These are phyloP conservation scores for Corythornis cristatus DNA, from an alignment of 2,113 vertebrate genomes.

Conservation along the genomic window DNA sequence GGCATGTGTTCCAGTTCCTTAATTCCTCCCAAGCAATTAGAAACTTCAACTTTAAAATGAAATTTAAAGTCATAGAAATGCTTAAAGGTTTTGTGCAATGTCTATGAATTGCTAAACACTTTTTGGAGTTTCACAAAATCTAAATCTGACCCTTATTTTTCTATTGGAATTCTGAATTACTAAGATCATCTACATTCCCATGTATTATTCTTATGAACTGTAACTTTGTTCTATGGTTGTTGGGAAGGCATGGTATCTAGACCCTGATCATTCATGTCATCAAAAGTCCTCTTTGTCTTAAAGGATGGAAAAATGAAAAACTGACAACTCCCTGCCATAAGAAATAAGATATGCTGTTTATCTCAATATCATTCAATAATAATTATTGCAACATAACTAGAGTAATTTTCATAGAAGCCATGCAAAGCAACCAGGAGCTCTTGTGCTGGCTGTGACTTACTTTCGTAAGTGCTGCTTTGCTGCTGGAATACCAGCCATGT, in stretches of 20 bases:
- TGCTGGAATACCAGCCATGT: constrained; percentile 92
- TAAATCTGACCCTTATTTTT: background rate
- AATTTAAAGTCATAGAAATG: background rate
- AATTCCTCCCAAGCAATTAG: background rate
- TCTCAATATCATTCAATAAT: background rate
- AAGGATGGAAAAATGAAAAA: background rate
- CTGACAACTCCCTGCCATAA: background rate
- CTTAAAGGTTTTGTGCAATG: background rate
- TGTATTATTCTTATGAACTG: background rate
- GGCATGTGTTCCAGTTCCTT: too few species aligned
- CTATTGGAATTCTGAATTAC: background rate
- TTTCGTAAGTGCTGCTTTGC: constrained; percentile 90
- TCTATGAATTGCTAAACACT: background rate
- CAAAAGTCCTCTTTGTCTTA: background rate
- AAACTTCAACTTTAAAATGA: background rate
- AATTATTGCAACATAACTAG: background rate
- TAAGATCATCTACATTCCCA: background rate
- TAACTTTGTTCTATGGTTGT: background rate
- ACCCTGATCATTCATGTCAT: background rate
- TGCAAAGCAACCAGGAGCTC: background rate
- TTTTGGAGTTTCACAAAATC: background rate
- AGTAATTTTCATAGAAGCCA: background rate
- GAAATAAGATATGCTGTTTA: background rate
- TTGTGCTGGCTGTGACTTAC: constrained; percentile 70
- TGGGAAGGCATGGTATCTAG: background rate